Evolutionary conservation across 2,888 invertebrate genomes (phyloP).

Genomic region (Lamellibrachia columna): DNA sequence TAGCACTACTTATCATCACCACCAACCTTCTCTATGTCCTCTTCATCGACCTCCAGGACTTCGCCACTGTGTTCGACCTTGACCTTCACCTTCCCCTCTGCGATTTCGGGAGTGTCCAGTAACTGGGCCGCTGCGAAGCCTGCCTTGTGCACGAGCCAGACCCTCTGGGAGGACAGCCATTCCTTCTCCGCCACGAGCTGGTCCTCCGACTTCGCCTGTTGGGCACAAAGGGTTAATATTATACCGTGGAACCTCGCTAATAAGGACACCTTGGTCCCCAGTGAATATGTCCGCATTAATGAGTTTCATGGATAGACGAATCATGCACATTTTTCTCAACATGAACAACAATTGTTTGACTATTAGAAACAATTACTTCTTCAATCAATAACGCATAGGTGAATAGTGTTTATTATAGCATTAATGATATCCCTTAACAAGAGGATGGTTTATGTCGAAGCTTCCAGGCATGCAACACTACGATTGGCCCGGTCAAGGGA

Average conservation of each 20-base stretch:
- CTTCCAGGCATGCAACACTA: too few relatives aligned
- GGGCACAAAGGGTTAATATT: constrained; percentile 39
- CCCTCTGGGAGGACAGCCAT: constrained; percentile 77
- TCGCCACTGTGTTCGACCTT: constrained; percentile 84
- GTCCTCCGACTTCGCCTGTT: constrained; percentile 77
- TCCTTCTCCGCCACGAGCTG: constrained; percentile 74
- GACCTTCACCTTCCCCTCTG: constrained; percentile 75
- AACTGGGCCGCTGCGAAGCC: constrained; percentile 84
- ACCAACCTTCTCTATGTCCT: constrained; percentile 89
- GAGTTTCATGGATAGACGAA: too few relatives aligned
- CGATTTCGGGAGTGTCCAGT: constrained; percentile 57
- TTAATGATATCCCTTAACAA: too few relatives aligned
- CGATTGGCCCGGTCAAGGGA: too few relatives aligned
- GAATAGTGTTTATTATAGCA: too few relatives aligned
- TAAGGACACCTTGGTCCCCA: too few relatives aligned
- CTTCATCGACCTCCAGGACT: constrained; percentile 88
- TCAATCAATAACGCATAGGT: too few relatives aligned
- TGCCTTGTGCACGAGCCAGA: constrained; percentile 93
- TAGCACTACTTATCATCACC: neutral
- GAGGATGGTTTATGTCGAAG: too few relatives aligned
- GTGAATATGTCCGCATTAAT: too few relatives aligned
- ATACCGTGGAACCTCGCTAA: neutral
- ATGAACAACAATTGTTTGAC: too few relatives aligned
- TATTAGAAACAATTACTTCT: too few relatives aligned
- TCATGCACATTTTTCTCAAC: too few relatives aligned